Conservation (phyloP, 2,797 vertebrate species). For the Pantherophis alleghaniensis region DNA sequence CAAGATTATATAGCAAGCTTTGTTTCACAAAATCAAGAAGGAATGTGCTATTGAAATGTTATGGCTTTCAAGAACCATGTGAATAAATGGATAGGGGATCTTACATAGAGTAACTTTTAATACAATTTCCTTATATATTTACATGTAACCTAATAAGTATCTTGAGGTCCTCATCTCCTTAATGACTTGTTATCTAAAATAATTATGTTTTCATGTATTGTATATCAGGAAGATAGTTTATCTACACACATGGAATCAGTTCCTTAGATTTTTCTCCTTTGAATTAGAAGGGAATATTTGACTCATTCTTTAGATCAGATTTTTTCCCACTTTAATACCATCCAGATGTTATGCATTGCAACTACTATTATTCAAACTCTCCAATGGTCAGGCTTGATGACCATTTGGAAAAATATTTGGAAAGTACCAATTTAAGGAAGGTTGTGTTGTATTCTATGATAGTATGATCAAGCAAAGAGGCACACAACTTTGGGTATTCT, state of each 20-base stretch:
- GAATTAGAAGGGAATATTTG: background rate
- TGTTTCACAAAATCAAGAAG: background rate
- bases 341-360: too few relatives aligned
- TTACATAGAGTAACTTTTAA: conserved; percentile 51
- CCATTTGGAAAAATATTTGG: background rate
- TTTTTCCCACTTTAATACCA: background rate
- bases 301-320: background rate
- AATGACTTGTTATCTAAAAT: background rate
- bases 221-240: background rate
- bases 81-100: conserved; percentile 29
- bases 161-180: background rate
- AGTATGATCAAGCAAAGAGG: background rate
- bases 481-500: background rate
- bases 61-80: background rate
- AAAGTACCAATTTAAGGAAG: background rate
- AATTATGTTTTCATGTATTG: background rate
- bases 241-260: background rate
- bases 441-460: background rate
- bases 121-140: conserved; percentile 3
- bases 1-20: background rate
- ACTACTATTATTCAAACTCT: background rate
- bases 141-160: background rate
- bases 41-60: background rate
- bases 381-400: background rate
- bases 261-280: background rate